These are phyloP conservation scores for Bovichtus diacanthus DNA, from an alignment of 2,797 vertebrate species.

Conservation along the genomic window DNA sequence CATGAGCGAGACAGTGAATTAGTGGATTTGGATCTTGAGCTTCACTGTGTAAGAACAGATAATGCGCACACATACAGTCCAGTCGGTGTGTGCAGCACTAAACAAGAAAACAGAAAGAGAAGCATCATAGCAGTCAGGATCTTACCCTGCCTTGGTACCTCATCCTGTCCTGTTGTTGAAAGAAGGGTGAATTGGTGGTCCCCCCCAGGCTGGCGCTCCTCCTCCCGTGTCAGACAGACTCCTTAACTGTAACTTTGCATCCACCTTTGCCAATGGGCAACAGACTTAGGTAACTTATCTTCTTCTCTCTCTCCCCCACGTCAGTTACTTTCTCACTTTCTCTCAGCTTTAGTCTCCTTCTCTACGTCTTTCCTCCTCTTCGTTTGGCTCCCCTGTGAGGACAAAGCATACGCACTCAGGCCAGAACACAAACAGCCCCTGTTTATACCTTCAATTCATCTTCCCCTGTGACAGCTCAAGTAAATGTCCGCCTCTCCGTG, in stretches of 20 bases:
- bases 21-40: slow-evolving; percentile 5
- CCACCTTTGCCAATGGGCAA: slow-evolving; percentile 54
- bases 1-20: slow-evolving; percentile 13
- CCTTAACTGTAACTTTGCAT: slow-evolving; percentile 63
- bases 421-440: slow-evolving; percentile 50
- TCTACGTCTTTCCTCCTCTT: slow-evolving; percentile 33
- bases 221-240: slow-evolving; percentile 62
- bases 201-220: slow-evolving; percentile 56
- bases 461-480: slow-evolving; percentile 61
- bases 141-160: slow-evolving; percentile 85
- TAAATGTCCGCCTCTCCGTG: slow-evolving; percentile 54
- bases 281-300: slow-evolving; percentile 35
- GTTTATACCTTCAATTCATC: slow-evolving; percentile 72
- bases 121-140: slow-evolving; percentile 45
- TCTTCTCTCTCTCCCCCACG: slow-evolving; percentile 10
- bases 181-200: slow-evolving; percentile 53
- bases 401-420: slow-evolving; percentile 42
- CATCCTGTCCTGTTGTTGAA: slow-evolving; percentile 76
- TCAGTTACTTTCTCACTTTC: slow-evolving; percentile 47
- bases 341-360: slow-evolving; percentile 31
- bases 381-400: slow-evolving; percentile 48
- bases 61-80: slow-evolving; percentile 10
- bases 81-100: slow-evolving; percentile 10
- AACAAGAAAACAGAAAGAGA: slow-evolving; percentile 37
- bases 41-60: slow-evolving; percentile 26